Percentiles rank a stretch among this genome's conserved stretches.
phyloP scores from a whole-genome alignment of 2,797 vertebrate species.

The Chromis chromis region DNA sequence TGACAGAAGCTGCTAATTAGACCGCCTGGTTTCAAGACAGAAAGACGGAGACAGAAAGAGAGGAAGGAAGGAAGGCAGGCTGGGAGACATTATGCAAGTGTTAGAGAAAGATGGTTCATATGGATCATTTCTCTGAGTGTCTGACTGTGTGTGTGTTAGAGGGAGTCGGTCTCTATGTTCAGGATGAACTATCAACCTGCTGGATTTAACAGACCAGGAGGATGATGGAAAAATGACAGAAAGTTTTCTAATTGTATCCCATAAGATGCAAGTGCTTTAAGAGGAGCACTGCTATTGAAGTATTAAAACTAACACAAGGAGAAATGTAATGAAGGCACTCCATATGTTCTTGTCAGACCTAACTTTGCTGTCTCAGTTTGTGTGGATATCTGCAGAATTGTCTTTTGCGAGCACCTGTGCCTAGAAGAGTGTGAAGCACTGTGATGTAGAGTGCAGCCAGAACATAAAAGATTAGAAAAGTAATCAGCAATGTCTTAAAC shows the following conservation, averaged over 20 bases:
- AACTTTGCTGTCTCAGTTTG: not conserved
- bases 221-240: not conserved
- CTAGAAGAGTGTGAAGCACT: too few relatives aligned
- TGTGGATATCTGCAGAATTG: too few relatives aligned
- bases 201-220: not conserved
- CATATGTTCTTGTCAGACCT: not conserved
- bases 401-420: too few relatives aligned
- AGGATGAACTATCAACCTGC: constrained; percentile 31
- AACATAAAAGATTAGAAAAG: too few relatives aligned
- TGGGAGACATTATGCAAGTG: constrained; percentile 27
- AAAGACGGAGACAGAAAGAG: constrained; percentile 20
- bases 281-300: not conserved
- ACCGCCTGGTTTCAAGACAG: constrained; percentile 51
- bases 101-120: constrained; percentile 18
- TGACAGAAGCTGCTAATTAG: constrained; percentile 74
- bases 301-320: not conserved
- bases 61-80: not conserved
- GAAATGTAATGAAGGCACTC: not conserved
- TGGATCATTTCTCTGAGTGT: constrained; percentile 18
- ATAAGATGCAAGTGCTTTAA: not conserved
- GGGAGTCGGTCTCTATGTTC: constrained; percentile 13
- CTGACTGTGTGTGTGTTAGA: constrained; percentile 8
- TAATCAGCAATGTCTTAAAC: too few relatives aligned
- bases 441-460: too few relatives aligned
- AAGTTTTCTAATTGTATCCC: not conserved